Evolutionary conservation across 2,888 invertebrate genomes (phyloP).

Genomic region (Lacanobia oleracea): DNA sequence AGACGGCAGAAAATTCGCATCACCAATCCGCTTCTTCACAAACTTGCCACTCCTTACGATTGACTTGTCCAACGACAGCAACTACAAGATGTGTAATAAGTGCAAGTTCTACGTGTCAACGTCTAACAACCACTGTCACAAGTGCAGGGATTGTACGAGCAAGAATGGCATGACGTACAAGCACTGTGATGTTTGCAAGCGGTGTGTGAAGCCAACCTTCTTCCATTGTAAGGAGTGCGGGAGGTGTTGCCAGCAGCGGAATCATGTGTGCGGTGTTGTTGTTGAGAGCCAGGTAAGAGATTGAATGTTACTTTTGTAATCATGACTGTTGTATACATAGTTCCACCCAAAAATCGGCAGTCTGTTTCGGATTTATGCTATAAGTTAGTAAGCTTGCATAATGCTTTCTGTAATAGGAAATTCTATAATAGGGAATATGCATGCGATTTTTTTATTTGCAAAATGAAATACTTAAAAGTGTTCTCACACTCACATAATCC

Average conservation of each 20-base stretch:
- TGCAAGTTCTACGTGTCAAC: slow-evolving; percentile 93
- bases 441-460: too few relatives aligned
- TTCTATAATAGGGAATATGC: too few relatives aligned
- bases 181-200: slow-evolving; percentile 94
- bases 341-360: too few relatives aligned
- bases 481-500: too few relatives aligned
- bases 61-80: slow-evolving; percentile 89
- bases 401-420: too few relatives aligned
- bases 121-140: slow-evolving; percentile 83
- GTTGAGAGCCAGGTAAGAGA: slow-evolving; percentile 82
- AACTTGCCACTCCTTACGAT: slow-evolving; percentile 92
- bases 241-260: slow-evolving; percentile 90
- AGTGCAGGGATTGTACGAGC: slow-evolving; percentile 88
- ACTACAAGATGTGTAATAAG: slow-evolving; percentile 93
- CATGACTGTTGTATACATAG: too few relatives aligned
- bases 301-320: background rate
- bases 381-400: too few relatives aligned
- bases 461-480: too few relatives aligned
- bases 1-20: slow-evolving; percentile 93
- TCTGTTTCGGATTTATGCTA: too few relatives aligned
- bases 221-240: slow-evolving; percentile 94
- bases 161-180: slow-evolving; percentile 92
- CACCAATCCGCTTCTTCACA: slow-evolving; percentile 97
- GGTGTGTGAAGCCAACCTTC: slow-evolving; percentile 97
- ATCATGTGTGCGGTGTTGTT: slow-evolving; percentile 81